Evolutionary conservation across 2,888 invertebrate genomes (phyloP), one percentile per base, ranked within the genome.

Genomic region (Norana najaformis): DNA sequence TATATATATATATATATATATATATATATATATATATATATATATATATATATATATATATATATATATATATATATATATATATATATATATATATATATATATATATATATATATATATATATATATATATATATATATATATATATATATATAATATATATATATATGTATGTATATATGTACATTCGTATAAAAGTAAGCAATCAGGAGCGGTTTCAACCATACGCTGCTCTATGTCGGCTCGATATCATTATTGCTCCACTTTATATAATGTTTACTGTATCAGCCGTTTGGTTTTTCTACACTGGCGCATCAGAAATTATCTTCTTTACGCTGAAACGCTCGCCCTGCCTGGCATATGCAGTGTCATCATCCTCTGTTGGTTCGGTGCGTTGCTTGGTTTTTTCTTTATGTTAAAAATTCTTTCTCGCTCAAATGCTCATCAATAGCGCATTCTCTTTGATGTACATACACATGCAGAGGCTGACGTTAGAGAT

Each of bases 231-330:
- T 69, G 11, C 13, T n/a, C 16, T 13, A 69, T 69, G 69, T 69
- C 69, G 30, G n/a, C 69, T 69, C 30, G 11, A n/a, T 11, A 13
- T 69, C 69, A 69, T n/a, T 69, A 69, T 69, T 69, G 30, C n/a
- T 69, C n/a, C 69, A 69, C 53, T n/a, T 5, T 30, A 53, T 47
- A 47, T 47, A 47, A 47, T 47, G 23, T 47, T 47, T 47, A 69
- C 69, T 69, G 69, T n/a, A 69, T 69, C n/a, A n/a, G 30, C 11
- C 69, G 11, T 69, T 69, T 69, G 69, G 11, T 69, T 69, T 47
- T 69, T 69, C 69, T n/a, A n/a, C 69, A 69, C 69, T 69, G 69
- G 69, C n/a, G 69, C n/a, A n/a, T 69, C 30, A n/a, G 69, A 69
- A n/a, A 69, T 30, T 30, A n/a, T 69, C 69, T 69, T 69, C 69